A percentile compares a stretch with the other conserved stretches of the same genome.
Evolutionary conservation across 2,797 vertebrate genomes (phyloP).

Genomic region (Ctenopoma kingsleyae): DNA sequence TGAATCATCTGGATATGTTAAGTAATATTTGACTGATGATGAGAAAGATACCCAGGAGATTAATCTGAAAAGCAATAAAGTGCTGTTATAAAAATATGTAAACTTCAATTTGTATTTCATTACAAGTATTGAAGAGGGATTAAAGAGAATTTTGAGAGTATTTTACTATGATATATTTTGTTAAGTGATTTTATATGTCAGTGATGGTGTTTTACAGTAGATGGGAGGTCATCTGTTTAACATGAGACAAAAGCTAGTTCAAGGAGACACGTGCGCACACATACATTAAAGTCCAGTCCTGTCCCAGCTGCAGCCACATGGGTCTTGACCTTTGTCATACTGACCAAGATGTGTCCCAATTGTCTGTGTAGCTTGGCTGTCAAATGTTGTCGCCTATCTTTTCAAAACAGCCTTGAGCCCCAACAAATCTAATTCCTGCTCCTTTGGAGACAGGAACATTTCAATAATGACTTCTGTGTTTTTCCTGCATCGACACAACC

Average conservation of each 20-base stretch:
- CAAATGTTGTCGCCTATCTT: conserved; percentile 62
- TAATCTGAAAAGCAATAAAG: background rate
- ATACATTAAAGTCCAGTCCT: background rate
- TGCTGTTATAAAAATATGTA: background rate
- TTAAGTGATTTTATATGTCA: background rate
- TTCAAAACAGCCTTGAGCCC: conserved; percentile 69
- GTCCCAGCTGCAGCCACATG: conserved; percentile 30
- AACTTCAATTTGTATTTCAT: conserved; percentile 24
- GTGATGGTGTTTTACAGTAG: background rate
- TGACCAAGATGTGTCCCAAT: conserved; percentile 36
- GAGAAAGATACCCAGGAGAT: conserved; percentile 6
- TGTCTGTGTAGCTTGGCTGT: conserved; percentile 45
- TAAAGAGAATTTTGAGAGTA: background rate
- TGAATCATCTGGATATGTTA: conserved; percentile 1
- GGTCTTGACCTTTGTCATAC: conserved; percentile 61
- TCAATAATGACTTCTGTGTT: conserved; percentile 82
- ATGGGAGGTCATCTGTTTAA: background rate
- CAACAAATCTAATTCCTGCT: conserved; percentile 77
- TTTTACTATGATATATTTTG: background rate
- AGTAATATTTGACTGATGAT: conserved; percentile 27
- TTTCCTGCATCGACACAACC: conserved; percentile 72
- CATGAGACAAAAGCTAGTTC: too few relatives aligned
- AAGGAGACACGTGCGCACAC: too few relatives aligned
- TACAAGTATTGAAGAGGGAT: background rate
- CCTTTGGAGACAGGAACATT: conserved; percentile 72